Percentiles rank a stretch among this genome's conserved stretches.
Evolutionary conservation across 2,888 invertebrate genomes (phyloP).

Genomic region (Agrotis ipsilon): DNA sequence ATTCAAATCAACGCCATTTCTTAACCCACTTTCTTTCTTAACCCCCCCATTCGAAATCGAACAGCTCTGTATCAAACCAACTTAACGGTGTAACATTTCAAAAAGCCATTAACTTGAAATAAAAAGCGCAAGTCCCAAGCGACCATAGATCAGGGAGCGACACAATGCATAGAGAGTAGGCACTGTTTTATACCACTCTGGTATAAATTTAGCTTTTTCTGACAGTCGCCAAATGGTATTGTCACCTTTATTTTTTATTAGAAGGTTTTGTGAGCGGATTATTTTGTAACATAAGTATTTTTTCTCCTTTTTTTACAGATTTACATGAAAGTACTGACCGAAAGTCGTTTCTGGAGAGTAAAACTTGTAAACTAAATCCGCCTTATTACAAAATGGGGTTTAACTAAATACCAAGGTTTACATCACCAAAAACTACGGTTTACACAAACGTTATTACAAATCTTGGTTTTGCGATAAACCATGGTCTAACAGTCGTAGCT

Average conservation of each 20-base stretch:
- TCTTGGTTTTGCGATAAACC: no score
- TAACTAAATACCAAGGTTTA: no score
- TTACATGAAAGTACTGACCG: no score
- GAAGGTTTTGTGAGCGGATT: slow-evolving; percentile 21
- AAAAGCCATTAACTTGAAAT: slow-evolving; percentile 63
- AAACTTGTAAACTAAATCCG: no score
- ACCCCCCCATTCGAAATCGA: slow-evolving; percentile 26
- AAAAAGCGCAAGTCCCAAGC: slow-evolving; percentile 58
- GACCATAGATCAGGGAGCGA: slow-evolving; percentile 63
- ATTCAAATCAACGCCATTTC: neutral
- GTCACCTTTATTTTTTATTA: slow-evolving; percentile 58
- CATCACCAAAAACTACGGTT: no score
- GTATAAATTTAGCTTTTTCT: slow-evolving; percentile 60
- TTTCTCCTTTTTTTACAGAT: no score
- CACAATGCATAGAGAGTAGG: slow-evolving; percentile 65
- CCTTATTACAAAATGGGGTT: no score
- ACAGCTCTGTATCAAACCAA: slow-evolving; percentile 51
- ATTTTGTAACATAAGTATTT: no score
- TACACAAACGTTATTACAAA: no score
- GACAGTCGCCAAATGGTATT: slow-evolving; percentile 62
- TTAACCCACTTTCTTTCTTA: neutral
- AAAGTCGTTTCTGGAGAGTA: no score
- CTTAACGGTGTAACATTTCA: slow-evolving; percentile 50
- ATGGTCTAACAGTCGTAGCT: no score
- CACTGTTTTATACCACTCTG: slow-evolving; percentile 20